Base-by-base conservation (phyloP, 2,113 vertebrate genomes). In the Rhinolophus sinicus region DNA sequence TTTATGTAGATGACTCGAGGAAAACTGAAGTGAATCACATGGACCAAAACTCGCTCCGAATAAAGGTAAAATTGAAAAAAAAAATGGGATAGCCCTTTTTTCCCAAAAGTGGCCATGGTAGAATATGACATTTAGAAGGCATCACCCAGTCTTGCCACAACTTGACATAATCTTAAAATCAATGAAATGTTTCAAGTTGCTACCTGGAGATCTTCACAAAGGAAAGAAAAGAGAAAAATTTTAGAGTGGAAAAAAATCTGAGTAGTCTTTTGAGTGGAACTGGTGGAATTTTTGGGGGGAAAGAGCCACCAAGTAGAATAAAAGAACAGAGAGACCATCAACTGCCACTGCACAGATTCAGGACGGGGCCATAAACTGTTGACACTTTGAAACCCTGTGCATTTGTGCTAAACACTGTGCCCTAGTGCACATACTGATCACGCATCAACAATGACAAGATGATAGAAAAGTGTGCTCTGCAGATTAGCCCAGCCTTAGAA, bases 21-120 rank as follows among this genome's bases (percentile, higher is more conserved):
- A 90, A 90, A 75, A 80, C n/a, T 60, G 33, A 94, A 94, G 33
- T 93, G 78, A 95, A 90, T 56, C 89, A 90, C 62, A 40, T 52
- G 8, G 24, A 64, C 52, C 28, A 50, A 50, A 94, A 73, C 35
- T 16, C 21, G 24, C 19, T 62, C 26, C 8, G n/a, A 35, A 69
- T 72, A 93, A 96, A 94, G 84, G 28, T 82, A 91, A 76, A 72
- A 76, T 80, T 89, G 76, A 84, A 96, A 93, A 92, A 87, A 93
- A 60, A 60, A 60, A 13, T 47, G 50, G 35, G n/a, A 50, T 65
- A 54, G 28, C 78, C 28, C 33, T 85, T 85, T 96, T 93, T 54
- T 50, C 47, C 67, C 44, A 12, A 89, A 92, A 96, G 50, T 65
- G 67, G 47, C 47, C 50, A 54, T 44, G 60, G 44, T 33, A 91